A percentile compares a stretch with the other conserved stretches of the same genome.
phyloP scores from a whole-genome alignment of 2,797 vertebrate genomes.

The Pipistrellus pygmaeus region DNA sequence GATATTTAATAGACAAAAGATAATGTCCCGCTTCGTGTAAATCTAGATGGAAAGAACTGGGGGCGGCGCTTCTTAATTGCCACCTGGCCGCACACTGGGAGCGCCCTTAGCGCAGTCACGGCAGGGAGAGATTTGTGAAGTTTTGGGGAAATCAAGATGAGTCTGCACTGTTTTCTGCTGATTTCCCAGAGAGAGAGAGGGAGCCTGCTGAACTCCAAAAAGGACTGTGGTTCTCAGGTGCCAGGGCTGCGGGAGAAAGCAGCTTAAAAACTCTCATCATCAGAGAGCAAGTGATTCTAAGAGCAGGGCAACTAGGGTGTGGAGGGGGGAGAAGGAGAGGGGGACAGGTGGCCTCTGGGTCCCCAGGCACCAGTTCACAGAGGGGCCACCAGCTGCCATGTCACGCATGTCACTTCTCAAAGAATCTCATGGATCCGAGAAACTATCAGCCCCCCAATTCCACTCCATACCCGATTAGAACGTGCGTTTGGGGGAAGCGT shows the following conservation, averaged over 20 bases:
- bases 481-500: not conserved
- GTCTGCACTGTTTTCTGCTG: slow-evolving; percentile 45
- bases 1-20: not conserved
- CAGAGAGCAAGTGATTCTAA: not conserved
- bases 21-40: accelerated
- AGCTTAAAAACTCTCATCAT: not conserved
- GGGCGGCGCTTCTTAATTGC: slow-evolving; percentile 5
- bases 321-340: too few relatives aligned
- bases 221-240: not conserved
- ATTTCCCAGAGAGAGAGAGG: slow-evolving; percentile 28
- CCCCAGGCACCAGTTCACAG: not conserved
- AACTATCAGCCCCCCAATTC: accelerated
- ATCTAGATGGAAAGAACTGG: not conserved
- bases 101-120: accelerated
- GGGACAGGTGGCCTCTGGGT: too few relatives aligned
- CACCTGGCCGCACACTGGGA: accelerated
- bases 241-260: not conserved
- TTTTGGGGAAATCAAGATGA: not conserved
- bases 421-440: not conserved
- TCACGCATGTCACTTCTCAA: not conserved
- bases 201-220: slow-evolving; percentile 38
- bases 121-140: not conserved
- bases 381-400: not conserved
- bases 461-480: accelerated
- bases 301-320: not conserved